Percentiles rank a stretch among this genome's conserved stretches.
Conservation (phyloP, 2,113 vertebrate genomes). For the Thermophis baileyi region DNA sequence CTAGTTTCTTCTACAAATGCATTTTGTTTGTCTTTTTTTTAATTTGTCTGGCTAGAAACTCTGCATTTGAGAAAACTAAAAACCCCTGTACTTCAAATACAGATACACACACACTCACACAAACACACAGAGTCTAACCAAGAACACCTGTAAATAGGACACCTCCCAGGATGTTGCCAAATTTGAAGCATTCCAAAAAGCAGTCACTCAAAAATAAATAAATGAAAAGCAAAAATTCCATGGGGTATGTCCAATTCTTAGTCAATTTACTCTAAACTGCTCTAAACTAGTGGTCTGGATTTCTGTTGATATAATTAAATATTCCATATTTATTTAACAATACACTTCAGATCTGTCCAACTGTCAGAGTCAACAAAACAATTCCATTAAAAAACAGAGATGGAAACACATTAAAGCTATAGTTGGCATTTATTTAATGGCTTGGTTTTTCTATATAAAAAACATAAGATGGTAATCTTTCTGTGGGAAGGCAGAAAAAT, state of each 20-base stretch:
- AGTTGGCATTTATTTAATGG: background rate
- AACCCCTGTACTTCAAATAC: background rate
- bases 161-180: background rate
- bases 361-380: background rate
- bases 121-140: background rate
- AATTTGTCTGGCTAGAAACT: conserved; percentile 16
- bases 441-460: background rate
- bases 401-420: background rate
- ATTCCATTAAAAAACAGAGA: background rate
- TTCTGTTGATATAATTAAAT: background rate
- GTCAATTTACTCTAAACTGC: background rate
- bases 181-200: background rate
- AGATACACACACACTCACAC: background rate
- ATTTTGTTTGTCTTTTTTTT: conserved; percentile 28
- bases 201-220: background rate
- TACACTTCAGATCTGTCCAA: background rate
- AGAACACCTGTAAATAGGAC: background rate
- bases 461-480: background rate
- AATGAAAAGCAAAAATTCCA: background rate
- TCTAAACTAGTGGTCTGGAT: background rate
- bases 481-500: background rate
- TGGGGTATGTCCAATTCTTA: background rate
- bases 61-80: conserved; percentile 1
- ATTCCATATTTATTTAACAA: background rate
- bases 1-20: conserved; percentile 55